A percentile compares a stretch with the other conserved stretches of the same genome.
Conservation (phyloP, 2,797 vertebrate genomes). For the Chaetodon trifasciatus region DNA sequence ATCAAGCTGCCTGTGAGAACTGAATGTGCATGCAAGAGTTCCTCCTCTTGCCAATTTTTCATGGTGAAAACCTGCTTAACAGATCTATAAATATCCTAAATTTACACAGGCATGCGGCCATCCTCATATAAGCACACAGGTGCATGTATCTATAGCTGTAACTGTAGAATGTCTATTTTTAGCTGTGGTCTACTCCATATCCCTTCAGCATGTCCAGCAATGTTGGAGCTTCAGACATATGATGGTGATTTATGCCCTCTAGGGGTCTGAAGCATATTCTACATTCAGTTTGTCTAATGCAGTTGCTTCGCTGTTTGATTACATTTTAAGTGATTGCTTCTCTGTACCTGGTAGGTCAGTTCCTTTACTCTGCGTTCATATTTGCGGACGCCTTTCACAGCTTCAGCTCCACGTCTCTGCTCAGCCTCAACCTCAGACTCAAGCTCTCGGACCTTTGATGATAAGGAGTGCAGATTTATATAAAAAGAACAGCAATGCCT, state of each 20-base stretch:
- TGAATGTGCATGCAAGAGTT: neutral
- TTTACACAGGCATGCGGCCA: neutral
- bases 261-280: constrained; percentile 53
- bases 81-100: constrained; percentile 34
- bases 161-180: constrained; percentile 30
- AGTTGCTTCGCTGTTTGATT: neutral
- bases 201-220: constrained; percentile 6
- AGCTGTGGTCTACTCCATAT: constrained; percentile 3
- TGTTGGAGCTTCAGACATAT: constrained; percentile 15
- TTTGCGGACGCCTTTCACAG: constrained; percentile 88
- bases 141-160: constrained; percentile 17
- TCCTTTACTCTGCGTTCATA: constrained; percentile 90
- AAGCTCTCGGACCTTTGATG: constrained; percentile 88
- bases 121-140: neutral
- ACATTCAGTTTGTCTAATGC: constrained; percentile 30
- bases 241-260: constrained; percentile 66
- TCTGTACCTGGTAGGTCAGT: constrained; percentile 88
- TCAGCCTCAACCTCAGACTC: constrained; percentile 90
- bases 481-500: too few species aligned
- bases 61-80: constrained; percentile 37
- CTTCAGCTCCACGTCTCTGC: constrained; percentile 86
- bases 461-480: constrained; percentile 20
- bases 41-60: constrained; percentile 10
- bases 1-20: neutral
- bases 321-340: neutral